phyloP scores from a whole-genome alignment of 2,888 invertebrate genomes.

The Leptopterna dolabrata region DNA sequence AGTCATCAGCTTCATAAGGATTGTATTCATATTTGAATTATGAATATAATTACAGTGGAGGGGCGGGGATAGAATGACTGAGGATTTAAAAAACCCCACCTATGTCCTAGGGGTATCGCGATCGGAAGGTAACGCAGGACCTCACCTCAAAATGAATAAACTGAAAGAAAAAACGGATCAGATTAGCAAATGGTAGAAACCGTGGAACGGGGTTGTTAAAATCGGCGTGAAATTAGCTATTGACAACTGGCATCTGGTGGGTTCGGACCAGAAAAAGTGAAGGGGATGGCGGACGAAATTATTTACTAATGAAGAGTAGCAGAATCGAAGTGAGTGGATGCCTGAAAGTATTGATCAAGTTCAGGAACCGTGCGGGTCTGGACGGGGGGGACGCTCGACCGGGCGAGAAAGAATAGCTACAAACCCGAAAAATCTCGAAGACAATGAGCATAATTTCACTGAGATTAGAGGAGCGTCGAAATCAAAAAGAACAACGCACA shows the following conservation, averaged over 20 bases:
- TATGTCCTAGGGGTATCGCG: too few relatives aligned
- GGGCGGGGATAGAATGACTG: too few relatives aligned
- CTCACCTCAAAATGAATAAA: too few relatives aligned
- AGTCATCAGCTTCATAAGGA: too few relatives aligned
- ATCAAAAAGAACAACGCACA: not conserved
- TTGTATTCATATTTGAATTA: too few relatives aligned
- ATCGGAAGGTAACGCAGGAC: too few relatives aligned
- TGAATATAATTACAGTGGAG: too few relatives aligned
- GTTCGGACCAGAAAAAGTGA: not conserved
- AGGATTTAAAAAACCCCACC: too few relatives aligned
- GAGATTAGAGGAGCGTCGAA: not conserved
- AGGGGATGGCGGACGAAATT: not conserved
- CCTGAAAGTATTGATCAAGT: not conserved
- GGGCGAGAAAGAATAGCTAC: not conserved
- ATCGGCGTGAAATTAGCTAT: too few relatives aligned
- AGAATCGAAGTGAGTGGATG: not conserved
- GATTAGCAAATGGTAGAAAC: too few relatives aligned
- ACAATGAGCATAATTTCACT: not conserved
- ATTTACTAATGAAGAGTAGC: constrained; percentile 12
- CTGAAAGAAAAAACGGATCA: too few relatives aligned
- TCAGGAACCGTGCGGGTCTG: not conserved
- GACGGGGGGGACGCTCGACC: not conserved
- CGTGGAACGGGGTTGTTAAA: too few relatives aligned
- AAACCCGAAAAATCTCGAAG: not conserved
- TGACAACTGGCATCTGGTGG: not conserved